phyloP scores from a whole-genome alignment of 2,888 invertebrate species.

The Bembecia ichneumoniformis region DNA sequence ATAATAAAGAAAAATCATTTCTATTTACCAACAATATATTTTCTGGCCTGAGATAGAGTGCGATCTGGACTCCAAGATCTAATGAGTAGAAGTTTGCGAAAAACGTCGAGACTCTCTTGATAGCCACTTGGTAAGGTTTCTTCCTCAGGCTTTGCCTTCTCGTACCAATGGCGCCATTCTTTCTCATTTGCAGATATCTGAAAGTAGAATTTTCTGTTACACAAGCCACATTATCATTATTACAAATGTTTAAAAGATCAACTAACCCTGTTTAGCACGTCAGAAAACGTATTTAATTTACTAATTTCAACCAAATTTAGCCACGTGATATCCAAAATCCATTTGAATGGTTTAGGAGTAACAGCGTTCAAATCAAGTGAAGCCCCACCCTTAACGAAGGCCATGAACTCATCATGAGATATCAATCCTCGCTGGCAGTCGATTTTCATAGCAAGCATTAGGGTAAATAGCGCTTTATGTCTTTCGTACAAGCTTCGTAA shows the following conservation, averaged over 20 bases:
- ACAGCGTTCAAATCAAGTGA: slow-evolving; percentile 94
- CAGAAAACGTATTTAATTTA: slow-evolving; percentile 84
- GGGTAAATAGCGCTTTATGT: slow-evolving; percentile 92
- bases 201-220: slow-evolving; percentile 1
- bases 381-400: slow-evolving; percentile 96
- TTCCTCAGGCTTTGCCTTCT: slow-evolving; percentile 93
- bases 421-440: slow-evolving; percentile 87
- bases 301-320: slow-evolving; percentile 94
- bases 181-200: slow-evolving; percentile 87
- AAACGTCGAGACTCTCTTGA: slow-evolving; percentile 87
- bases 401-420: slow-evolving; percentile 92
- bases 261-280: slow-evolving; percentile 80
- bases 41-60: slow-evolving; percentile 92
- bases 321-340: slow-evolving; percentile 98
- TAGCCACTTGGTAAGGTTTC: slow-evolving; percentile 93
- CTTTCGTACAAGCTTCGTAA: slow-evolving; percentile 92
- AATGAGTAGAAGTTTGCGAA: slow-evolving; percentile 88
- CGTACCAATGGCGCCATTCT: slow-evolving; percentile 93
- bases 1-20: not conserved
- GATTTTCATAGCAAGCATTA: slow-evolving; percentile 96
- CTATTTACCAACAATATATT: slow-evolving; percentile 83
- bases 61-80: slow-evolving; percentile 97
- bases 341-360: slow-evolving; percentile 91
- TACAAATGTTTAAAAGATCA: not conserved
- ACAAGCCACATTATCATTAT: not conserved